Evolutionary conservation across 2,113 vertebrate species (phyloP).

Genomic region (Geococcyx californianus): DNA sequence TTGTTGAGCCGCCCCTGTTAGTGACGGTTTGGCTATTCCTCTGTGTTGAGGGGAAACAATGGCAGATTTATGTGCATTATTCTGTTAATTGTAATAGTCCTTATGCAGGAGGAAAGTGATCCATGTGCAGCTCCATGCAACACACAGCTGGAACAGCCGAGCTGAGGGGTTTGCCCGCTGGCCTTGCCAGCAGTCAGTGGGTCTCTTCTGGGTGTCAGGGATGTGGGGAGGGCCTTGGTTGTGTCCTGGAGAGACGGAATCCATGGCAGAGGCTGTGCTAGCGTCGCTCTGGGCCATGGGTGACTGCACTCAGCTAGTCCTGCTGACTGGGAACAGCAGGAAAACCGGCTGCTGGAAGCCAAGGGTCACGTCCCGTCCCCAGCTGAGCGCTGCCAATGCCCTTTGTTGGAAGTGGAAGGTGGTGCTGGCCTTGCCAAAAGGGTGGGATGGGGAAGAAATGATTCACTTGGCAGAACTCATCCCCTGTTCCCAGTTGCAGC

Average conservation of each 20-base stretch:
- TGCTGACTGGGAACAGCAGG: background rate
- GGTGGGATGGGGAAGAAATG: constrained; percentile 33
- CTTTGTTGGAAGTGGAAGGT: constrained; percentile 44
- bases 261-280: background rate
- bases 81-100: background rate
- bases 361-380: background rate
- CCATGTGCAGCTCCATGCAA: background rate
- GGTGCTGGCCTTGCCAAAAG: background rate
- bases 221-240: background rate
- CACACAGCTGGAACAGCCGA: background rate
- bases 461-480: background rate
- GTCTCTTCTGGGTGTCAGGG: background rate
- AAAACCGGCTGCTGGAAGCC: background rate
- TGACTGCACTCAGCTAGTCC: background rate
- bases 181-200: background rate
- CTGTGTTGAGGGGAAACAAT: background rate
- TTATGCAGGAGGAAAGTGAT: background rate
- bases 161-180: background rate
- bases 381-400: background rate
- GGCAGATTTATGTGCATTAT: background rate
- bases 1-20: background rate
- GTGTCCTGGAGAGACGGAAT: background rate
- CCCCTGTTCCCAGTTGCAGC: background rate
- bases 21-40: background rate
- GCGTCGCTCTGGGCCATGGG: background rate